Base-by-base conservation (phyloP, 1,140 invertebrate species). In the Steinernema feltiae region DNA sequence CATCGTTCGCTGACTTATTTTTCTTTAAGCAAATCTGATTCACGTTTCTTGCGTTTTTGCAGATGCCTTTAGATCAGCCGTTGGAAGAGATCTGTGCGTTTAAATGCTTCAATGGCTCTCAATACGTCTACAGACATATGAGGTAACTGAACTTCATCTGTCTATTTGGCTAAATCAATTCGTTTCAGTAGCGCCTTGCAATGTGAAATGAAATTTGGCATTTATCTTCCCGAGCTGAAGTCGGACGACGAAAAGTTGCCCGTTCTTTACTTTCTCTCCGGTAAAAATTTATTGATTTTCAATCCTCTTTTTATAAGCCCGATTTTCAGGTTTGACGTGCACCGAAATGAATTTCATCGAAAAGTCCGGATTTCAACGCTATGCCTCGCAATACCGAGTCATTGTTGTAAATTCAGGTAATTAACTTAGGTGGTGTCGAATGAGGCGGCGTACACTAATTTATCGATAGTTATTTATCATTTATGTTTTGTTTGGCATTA, bases 291-390 rank as follows among this genome's bases (percentile, higher is more conserved):
- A 71, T 79, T 7, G 53, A 12, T 15, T n/a, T 3, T 63, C 53
- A 63, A 27, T 15, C 12, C 12, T 63, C 15, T 27, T 17, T 27
- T 63, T 63, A 17, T n/a, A 15, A 15, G 24, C 24, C 53, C 12
- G 15, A n/a, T n/a, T 63, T 83, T 72, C 70, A 89, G 89, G 95
- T 15, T 88, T 99, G 2, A 94, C 93, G 0, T 98, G 96, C 86
- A 96, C 91, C 30, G 96, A 99, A 87, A 91, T 94, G 82, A 99
- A 99, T 89, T 97, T 98, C 86, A 92, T 97, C 70, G 91, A 93
- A 71, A 99, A 99, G 89, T 91, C 94, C 70, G 95, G 95, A 41
- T 92, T 92, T 79, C 97, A 99, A 89, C 90, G 90, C 87, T 91
- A 91, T 84, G 95, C 95, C 70, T 89, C 93, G 30, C 88, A 95